These are phyloP conservation scores for Rhinolophus sinicus DNA, from an alignment of 2,113 vertebrate species.

Conservation along the genomic window DNA sequence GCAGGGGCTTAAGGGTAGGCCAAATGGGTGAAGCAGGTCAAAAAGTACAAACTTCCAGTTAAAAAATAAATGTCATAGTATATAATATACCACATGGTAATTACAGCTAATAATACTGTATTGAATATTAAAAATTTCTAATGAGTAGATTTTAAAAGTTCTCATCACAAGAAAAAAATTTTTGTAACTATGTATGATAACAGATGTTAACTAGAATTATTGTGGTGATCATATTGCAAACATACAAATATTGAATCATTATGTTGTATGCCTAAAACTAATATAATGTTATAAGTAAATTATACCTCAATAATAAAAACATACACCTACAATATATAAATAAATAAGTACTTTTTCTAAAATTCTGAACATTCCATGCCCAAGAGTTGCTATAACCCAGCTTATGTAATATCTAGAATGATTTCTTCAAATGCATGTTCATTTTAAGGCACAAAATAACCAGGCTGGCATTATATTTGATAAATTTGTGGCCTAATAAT, in stretches of 20 bases:
- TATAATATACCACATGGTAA: neutral
- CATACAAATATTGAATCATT: neutral
- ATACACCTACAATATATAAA: neutral
- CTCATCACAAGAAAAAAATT: neutral
- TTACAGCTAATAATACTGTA: neutral
- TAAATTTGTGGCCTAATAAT: conserved; percentile 23
- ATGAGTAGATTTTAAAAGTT: neutral
- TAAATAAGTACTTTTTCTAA: neutral
- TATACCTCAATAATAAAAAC: neutral
- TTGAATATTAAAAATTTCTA: neutral
- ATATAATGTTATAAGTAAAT: neutral
- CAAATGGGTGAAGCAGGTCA: neutral
- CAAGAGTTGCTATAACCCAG: neutral
- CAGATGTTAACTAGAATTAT: neutral
- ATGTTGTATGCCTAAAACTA: neutral
- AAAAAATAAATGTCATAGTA: neutral
- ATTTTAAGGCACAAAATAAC: conserved; percentile 42
- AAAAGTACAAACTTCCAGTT: neutral
- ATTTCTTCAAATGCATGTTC: neutral
- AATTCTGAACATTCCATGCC: neutral
- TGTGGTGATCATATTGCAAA: neutral
- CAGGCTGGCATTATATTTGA: neutral
- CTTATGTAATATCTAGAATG: neutral
- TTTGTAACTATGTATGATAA: neutral
- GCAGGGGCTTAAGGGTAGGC: neutral